phyloP scores from a whole-genome alignment of 2,797 vertebrate genomes.

The Acomys russatus region DNA sequence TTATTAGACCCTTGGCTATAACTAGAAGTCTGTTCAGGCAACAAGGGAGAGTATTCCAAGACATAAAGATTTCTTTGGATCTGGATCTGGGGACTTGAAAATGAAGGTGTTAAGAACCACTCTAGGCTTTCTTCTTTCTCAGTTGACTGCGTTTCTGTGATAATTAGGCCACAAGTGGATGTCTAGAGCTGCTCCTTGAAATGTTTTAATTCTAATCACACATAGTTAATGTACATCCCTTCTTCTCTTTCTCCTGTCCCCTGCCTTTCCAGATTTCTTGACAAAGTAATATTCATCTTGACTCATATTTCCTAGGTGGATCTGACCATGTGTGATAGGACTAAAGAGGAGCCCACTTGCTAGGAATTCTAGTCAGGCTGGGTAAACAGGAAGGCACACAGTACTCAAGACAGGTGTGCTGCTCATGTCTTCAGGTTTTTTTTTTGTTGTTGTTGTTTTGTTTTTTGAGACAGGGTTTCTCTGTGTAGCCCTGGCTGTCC shows the following conservation, averaged over 20 bases:
- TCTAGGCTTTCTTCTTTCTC: slow-evolving; percentile 48
- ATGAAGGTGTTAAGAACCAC: background rate
- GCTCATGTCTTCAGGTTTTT: background rate
- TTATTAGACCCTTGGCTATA: slow-evolving; percentile 54
- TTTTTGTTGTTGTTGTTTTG: too few relatives aligned
- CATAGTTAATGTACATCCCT: background rate
- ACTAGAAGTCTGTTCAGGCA: slow-evolving; percentile 21
- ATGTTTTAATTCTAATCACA: background rate
- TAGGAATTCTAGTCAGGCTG: slow-evolving; percentile 27
- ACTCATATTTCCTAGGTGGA: slow-evolving; percentile 21
- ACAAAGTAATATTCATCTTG: slow-evolving; percentile 30
- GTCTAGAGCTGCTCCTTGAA: slow-evolving; percentile 33
- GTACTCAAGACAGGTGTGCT: background rate
- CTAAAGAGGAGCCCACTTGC: background rate
- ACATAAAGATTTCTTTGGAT: slow-evolving; percentile 58
- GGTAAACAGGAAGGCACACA: background rate
- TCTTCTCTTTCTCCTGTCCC: background rate
- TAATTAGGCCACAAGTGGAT: slow-evolving; percentile 50
- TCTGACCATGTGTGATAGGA: slow-evolving; percentile 39
- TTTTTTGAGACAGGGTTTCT: too few relatives aligned
- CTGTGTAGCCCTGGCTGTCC: too few relatives aligned
- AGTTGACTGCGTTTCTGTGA: slow-evolving; percentile 59
- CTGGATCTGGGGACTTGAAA: slow-evolving; percentile 10
- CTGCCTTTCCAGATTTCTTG: background rate
- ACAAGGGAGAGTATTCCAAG: background rate